Evolutionary conservation across 1,140 invertebrate species (phyloP).

Genomic region (Helicorthomorpha holstii): DNA sequence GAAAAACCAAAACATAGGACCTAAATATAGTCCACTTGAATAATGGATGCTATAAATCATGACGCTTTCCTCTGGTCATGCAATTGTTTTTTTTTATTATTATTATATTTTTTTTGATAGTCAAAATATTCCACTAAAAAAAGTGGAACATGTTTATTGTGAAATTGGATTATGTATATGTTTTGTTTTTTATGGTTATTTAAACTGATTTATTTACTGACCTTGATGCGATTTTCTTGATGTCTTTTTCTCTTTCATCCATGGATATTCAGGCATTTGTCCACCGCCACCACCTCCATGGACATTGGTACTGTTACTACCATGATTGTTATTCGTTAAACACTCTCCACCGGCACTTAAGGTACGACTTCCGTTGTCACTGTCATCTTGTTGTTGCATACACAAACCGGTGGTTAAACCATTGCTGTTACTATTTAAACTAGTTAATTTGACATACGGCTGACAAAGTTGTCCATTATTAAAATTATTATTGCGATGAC

Average conservation of each 20-base stretch:
- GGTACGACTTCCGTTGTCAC: not conserved
- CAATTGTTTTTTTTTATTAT: too few species aligned
- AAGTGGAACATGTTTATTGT: too few species aligned
- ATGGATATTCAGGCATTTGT: constrained; percentile 80
- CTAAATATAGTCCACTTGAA: too few species aligned
- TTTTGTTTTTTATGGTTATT: too few species aligned
- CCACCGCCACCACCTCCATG: constrained; percentile 30
- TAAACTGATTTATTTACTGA: constrained; percentile 21
- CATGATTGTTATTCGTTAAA: not conserved
- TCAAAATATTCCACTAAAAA: too few species aligned
- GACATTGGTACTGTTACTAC: not conserved
- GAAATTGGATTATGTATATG: too few species aligned
- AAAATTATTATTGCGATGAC: too few species aligned
- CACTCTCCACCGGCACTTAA: not conserved
- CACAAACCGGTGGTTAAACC: not conserved
- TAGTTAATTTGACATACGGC: not conserved
- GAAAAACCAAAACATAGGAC: too few species aligned
- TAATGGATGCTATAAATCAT: too few species aligned
- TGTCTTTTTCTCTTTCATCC: constrained; percentile 96
- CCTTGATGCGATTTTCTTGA: constrained; percentile 81
- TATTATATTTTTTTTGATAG: too few species aligned
- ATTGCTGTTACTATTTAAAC: not conserved
- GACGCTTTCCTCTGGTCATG: too few species aligned
- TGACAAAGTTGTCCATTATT: too few species aligned
- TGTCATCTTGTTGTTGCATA: not conserved